phyloP scores from a whole-genome alignment of 1,140 invertebrate genomes.

The Eumaeus atala region DNA sequence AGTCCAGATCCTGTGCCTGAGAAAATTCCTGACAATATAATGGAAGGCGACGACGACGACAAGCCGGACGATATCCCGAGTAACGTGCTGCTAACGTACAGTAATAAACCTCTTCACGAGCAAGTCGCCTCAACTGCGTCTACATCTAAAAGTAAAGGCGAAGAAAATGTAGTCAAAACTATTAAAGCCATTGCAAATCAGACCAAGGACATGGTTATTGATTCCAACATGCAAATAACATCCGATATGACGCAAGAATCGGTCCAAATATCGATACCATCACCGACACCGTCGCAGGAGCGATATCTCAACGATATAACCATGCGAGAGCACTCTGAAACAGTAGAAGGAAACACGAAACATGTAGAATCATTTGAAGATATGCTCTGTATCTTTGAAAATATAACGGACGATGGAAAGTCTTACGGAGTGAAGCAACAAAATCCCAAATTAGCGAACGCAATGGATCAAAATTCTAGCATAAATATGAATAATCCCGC shows the following conservation, averaged over 20 bases:
- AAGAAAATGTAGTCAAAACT: conserved; percentile 62
- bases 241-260: conserved; percentile 75
- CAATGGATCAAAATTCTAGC: conserved; percentile 33
- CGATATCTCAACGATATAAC: conserved; percentile 77
- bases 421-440: conserved; percentile 50
- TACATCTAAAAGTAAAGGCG: conserved; percentile 34
- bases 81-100: conserved; percentile 43
- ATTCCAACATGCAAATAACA: conserved; percentile 70
- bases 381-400: conserved; percentile 80
- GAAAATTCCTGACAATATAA: conserved; percentile 73
- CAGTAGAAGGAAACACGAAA: conserved; percentile 65
- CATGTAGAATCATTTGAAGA: conserved; percentile 80
- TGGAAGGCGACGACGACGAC: conserved; percentile 73
- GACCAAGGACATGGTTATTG: conserved; percentile 70
- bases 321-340: conserved; percentile 72
- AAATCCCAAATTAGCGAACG: conserved; percentile 31
- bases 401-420: conserved; percentile 75
- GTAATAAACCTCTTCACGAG: conserved; percentile 46
- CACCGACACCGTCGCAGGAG: conserved; percentile 77
- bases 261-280: conserved; percentile 77
- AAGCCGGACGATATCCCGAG: conserved; percentile 61
- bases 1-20: conserved; percentile 70
- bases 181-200: conserved; percentile 68
- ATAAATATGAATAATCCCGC: conserved; percentile 29
- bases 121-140: conserved; percentile 34